Evolutionary conservation across 1,140 invertebrate genomes (phyloP).

Genomic region (Meteorus sp.): DNA sequence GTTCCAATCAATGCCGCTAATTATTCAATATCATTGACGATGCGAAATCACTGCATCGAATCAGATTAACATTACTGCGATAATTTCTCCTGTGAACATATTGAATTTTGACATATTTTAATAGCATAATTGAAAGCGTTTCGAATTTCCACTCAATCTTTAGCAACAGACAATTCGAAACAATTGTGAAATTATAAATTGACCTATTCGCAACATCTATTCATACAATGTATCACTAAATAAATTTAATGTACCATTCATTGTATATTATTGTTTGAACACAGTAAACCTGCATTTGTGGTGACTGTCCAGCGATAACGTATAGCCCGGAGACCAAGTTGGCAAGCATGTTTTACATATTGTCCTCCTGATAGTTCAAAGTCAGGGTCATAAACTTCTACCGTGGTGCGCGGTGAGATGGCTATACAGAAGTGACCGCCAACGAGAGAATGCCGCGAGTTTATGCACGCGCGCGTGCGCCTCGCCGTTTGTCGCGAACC

Average conservation of each 20-base stretch:
- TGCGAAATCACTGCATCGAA: background rate
- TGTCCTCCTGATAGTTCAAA: slow-evolving; percentile 10
- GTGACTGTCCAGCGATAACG: slow-evolving; percentile 19
- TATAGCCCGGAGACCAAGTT: slow-evolving; percentile 6
- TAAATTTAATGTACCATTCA: no score
- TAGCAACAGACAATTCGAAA: no score
- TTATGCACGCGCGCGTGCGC: no score
- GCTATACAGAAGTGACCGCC: background rate
- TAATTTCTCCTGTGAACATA: no score
- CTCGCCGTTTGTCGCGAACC: slow-evolving; percentile 3
- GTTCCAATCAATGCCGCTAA: background rate
- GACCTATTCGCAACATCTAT: no score
- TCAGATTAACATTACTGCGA: no score
- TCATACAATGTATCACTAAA: no score
- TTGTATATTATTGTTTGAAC: background rate
- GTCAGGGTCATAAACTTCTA: background rate
- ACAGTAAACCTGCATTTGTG: background rate
- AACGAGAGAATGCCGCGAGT: no score
- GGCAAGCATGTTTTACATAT: slow-evolving; percentile 24
- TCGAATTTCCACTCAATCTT: no score
- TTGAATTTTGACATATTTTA: no score
- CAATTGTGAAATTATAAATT: no score
- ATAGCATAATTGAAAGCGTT: no score
- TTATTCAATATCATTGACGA: background rate
- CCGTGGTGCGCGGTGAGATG: background rate